phyloP scores from a whole-genome alignment of 2,888 invertebrate species.

The Gandaritis pyraliata region DNA sequence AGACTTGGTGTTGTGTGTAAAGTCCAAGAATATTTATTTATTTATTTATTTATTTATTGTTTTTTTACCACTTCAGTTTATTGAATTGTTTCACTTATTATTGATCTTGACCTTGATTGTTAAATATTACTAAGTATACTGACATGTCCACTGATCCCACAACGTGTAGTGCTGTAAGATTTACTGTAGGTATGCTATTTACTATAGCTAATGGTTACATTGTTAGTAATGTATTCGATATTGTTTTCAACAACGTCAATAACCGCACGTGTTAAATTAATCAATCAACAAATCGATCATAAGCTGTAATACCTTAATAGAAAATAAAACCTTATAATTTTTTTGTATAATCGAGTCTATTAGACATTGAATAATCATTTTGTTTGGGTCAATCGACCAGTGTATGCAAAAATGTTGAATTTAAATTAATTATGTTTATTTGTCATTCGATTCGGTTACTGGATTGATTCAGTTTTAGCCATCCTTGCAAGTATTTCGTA shows the following conservation, averaged over 20 bases:
- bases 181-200: no score
- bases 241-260: slow-evolving; percentile 14
- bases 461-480: slow-evolving; percentile 43
- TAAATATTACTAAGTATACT: slow-evolving; percentile 12
- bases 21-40: no score
- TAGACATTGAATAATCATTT: slow-evolving; percentile 13
- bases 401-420: slow-evolving; percentile 7
- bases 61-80: not conserved
- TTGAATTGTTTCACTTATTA: slow-evolving; percentile 3
- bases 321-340: not conserved
- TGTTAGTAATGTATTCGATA: slow-evolving; percentile 6
- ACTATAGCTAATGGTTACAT: slow-evolving; percentile 5
- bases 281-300: not conserved
- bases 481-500: slow-evolving; percentile 45
- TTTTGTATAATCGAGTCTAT: no score
- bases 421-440: slow-evolving; percentile 12
- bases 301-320: not conserved
- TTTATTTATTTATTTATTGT: no score
- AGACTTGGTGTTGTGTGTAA: no score
- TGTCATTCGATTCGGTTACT: slow-evolving; percentile 2
- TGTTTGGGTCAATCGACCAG: slow-evolving; percentile 15
- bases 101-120: slow-evolving; percentile 23
- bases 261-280: slow-evolving; percentile 8
- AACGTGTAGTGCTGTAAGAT: slow-evolving; percentile 12
- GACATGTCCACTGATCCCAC: slow-evolving; percentile 1